Evolutionary conservation across 2,797 vertebrate genomes (phyloP).

Genomic region (Eulemur mongoz): DNA sequence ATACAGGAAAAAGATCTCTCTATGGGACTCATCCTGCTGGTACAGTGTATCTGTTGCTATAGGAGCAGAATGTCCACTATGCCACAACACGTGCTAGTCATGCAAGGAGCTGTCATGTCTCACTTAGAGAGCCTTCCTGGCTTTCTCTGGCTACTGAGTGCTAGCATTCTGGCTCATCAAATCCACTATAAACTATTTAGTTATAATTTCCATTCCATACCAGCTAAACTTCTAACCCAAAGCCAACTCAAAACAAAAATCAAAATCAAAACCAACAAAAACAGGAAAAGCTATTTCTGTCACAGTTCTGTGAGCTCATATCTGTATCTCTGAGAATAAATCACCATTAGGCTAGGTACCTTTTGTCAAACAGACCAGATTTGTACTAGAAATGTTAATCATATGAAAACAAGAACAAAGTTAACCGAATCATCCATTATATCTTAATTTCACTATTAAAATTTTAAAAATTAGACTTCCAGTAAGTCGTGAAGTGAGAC

Average conservation of each 20-base stretch:
- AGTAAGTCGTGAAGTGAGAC: background rate
- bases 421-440: background rate
- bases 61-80: background rate
- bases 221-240: background rate
- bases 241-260: background rate
- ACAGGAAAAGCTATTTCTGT: background rate
- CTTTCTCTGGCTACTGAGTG: background rate
- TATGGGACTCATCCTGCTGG: background rate
- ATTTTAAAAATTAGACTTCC: background rate
- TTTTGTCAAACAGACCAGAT: background rate
- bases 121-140: background rate
- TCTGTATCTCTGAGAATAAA: background rate
- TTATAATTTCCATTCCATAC: background rate
- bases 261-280: background rate
- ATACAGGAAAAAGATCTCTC: background rate
- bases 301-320: background rate
- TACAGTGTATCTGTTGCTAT: background rate
- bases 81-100: background rate
- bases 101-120: rapidly evolving
- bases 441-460: background rate
- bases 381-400: background rate
- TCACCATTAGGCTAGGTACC: background rate
- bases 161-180: background rate
- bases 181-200: background rate
- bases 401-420: background rate